Conservation (phyloP, 2,888 invertebrate genomes). For the Lacanobia wlatinum region DNA sequence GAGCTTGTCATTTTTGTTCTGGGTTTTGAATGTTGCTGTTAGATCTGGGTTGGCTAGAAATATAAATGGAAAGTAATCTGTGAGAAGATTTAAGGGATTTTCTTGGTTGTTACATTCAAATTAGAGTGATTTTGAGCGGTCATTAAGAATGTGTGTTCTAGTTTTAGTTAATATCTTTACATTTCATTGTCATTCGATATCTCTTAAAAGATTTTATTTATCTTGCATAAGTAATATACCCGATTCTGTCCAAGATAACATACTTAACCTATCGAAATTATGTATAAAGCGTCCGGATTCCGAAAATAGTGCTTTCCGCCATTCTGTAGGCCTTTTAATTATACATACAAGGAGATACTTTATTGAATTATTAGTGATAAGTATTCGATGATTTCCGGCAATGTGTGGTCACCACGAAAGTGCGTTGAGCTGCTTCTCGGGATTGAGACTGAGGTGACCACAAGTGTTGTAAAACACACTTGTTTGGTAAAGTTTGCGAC, state of each 20-base stretch:
- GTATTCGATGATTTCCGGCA: constrained; percentile 76
- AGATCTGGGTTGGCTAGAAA: too few relatives aligned
- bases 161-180: too few relatives aligned
- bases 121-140: background rate
- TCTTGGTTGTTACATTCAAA: background rate
- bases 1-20: constrained; percentile 25
- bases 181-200: background rate
- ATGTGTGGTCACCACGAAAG: constrained; percentile 69
- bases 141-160: too few relatives aligned
- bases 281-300: constrained; percentile 55
- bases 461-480: background rate
- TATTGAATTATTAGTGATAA: constrained; percentile 65
- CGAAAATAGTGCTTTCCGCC: constrained; percentile 38
- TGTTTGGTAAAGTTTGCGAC: background rate
- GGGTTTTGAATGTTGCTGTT: background rate
- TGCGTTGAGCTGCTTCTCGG: constrained; percentile 68
- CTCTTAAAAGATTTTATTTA: constrained; percentile 3
- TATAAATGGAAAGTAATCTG: background rate
- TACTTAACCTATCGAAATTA: constrained; percentile 21
- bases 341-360: constrained; percentile 53
- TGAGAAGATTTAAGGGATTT: background rate
- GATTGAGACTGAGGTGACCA: constrained; percentile 63
- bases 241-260: constrained; percentile 24
- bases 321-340: constrained; percentile 55
- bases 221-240: background rate